Evolutionary conservation across 2,797 vertebrate genomes (phyloP).

Genomic region (Sebastes umbrosus): DNA sequence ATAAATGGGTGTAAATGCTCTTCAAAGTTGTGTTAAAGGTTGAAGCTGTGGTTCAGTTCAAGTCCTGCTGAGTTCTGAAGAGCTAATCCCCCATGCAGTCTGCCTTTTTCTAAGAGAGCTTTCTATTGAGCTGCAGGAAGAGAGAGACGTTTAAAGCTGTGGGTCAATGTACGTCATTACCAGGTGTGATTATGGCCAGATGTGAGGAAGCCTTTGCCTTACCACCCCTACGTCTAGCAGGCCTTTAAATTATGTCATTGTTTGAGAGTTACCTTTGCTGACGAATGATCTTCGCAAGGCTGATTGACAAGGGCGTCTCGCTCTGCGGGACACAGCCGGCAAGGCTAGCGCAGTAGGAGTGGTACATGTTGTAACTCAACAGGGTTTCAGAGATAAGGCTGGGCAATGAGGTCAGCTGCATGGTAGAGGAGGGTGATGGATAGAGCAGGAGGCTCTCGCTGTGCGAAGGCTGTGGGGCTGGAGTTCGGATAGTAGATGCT

Average conservation of each 20-base stretch:
- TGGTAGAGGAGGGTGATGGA: conserved; percentile 14
- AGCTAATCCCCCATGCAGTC: conserved; percentile 37
- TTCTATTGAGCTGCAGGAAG: conserved; percentile 38
- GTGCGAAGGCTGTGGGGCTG: conserved; percentile 5
- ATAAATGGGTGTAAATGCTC: conserved; percentile 55
- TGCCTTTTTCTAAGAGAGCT: conserved; percentile 42
- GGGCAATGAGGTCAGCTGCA: conserved; percentile 39
- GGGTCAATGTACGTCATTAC: conserved; percentile 25
- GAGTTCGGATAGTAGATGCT: background rate
- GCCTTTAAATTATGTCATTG: conserved; percentile 30
- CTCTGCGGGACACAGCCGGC: conserved; percentile 38
- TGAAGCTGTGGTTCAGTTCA: conserved; percentile 41
- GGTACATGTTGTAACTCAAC: conserved; percentile 62
- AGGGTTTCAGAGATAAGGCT: conserved; percentile 39
- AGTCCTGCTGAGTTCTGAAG: conserved; percentile 58
- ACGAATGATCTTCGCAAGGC: conserved; percentile 20
- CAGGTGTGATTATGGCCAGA: conserved; percentile 26
- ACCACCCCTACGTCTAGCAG: background rate
- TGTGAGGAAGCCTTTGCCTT: background rate
- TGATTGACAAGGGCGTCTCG: conserved; percentile 49
- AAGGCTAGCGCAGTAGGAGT: conserved; percentile 28
- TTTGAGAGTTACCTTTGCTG: conserved; percentile 14
- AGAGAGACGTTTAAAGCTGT: conserved; percentile 41
- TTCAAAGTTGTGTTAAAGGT: conserved; percentile 67
- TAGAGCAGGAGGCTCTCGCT: conserved; percentile 2